A percentile compares a stretch with the other conserved stretches of the same genome.
Conservation (phyloP, 1,140 invertebrate species). For the Oscheius sp. region DNA sequence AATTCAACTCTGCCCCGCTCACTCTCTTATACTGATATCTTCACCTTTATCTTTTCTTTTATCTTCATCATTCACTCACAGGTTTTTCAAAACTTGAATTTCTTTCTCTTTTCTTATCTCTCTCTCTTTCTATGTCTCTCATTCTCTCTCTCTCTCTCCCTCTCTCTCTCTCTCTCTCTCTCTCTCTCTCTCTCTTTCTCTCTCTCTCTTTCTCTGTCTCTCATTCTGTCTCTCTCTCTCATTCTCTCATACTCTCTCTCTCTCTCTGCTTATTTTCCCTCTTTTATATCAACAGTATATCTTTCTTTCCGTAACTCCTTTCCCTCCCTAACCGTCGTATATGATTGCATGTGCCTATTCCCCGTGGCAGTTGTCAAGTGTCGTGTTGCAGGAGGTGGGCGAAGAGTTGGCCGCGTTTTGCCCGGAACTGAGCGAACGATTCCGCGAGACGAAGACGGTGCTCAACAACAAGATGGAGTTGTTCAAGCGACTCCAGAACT, state of each 20-base stretch:
- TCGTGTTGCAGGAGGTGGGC: constrained; percentile 32
- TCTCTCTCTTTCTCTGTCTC: not conserved
- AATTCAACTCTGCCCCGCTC: too few species aligned
- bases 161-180: constrained; percentile 11
- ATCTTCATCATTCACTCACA: too few species aligned
- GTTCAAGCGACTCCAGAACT: constrained; percentile 36
- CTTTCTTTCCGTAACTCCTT: not conserved
- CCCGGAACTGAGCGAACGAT: constrained; percentile 27
- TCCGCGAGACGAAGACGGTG: constrained; percentile 15
- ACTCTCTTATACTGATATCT: too few species aligned
- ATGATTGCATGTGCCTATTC: not conserved
- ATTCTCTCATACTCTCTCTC: not conserved
- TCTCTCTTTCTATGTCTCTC: too few species aligned
- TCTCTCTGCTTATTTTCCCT: not conserved
- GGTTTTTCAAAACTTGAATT: too few species aligned
- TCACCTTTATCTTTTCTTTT: too few species aligned
- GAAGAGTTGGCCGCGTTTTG: constrained; percentile 19
- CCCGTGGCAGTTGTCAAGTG: not conserved
- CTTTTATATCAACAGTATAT: too few species aligned
- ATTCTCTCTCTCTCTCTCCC: too few species aligned
- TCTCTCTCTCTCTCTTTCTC: constrained; percentile 3
- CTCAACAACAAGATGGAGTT: constrained; percentile 40
- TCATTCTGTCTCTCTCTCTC: not conserved
- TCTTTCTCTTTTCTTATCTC: too few species aligned
- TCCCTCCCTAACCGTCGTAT: not conserved